Evolutionary conservation across 2,797 vertebrate species (phyloP).

Genomic region (Spinus pinus): DNA sequence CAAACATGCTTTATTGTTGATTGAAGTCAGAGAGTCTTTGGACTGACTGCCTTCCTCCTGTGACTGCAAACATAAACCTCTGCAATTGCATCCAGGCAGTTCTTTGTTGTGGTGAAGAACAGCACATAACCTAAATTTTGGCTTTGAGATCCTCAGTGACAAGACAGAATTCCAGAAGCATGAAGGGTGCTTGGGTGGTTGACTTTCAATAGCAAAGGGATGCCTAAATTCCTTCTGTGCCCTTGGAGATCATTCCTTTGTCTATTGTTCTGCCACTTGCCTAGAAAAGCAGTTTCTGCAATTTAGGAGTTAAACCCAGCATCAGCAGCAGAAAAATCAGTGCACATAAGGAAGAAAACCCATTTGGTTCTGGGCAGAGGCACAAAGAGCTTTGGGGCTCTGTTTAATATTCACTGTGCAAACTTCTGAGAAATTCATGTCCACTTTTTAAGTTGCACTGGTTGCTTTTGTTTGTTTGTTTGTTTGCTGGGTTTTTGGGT

Average conservation of each 20-base stretch:
- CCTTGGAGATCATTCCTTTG: background rate
- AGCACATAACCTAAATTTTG: background rate
- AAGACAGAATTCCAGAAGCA: background rate
- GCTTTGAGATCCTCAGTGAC: background rate
- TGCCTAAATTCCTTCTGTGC: background rate
- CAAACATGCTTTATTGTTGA: background rate
- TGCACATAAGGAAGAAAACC: background rate
- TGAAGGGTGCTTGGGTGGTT: background rate
- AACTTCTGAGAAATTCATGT: background rate
- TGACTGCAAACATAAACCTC: background rate
- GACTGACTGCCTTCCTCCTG: background rate
- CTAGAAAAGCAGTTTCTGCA: background rate
- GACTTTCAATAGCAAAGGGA: background rate
- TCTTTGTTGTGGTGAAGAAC: background rate
- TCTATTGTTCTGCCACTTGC: background rate
- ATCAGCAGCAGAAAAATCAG: background rate
- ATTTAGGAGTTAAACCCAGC: background rate
- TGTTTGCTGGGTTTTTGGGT: rapidly evolving
- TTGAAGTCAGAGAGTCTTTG: background rate
- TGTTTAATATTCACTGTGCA: background rate
- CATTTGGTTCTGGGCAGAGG: background rate
- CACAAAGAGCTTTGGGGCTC: background rate
- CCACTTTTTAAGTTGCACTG: background rate
- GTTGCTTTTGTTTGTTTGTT: background rate
- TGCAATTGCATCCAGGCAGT: background rate